Evolutionary conservation across 2,113 vertebrate species (phyloP), one percentile per base, ranked within the genome.

Genomic region (Thamnaconus septentrionalis): DNA sequence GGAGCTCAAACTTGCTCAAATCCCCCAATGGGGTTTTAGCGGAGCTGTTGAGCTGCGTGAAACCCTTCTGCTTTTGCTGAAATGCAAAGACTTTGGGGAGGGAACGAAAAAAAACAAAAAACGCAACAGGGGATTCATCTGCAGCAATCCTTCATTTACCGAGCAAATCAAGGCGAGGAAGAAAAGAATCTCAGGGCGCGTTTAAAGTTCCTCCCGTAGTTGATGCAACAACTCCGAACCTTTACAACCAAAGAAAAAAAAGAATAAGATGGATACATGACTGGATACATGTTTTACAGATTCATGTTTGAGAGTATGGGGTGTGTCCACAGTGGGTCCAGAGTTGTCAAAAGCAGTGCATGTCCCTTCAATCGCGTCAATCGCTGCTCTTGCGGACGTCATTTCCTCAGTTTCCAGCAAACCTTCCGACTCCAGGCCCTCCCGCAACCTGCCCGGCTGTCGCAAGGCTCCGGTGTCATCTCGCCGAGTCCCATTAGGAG

Each of bases 131-230:
- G 47, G 48, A 64, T 80, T 80, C 71, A 81, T 80, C 69, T 72
- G 55, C 12, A 72, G 76, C 76, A 80, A 85, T 83, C 65, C 66
- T 66, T 76, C 41, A 82, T 80, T 87, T 73, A 75, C 70, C 67
- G 39, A 48, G 57, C 60, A 75, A 71, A 82, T 77, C 78, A 75
- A 73, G 81, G 76, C 42, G 69, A 60, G 69, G 54, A 63, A 56
- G 75, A 53, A 70, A 59, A 78, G 56, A 54, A 1, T 60, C 61
- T 68, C 4, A 18, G 42, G 8, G 52, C 10, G 53, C 65, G 47
- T 76, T 79, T 66, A 76, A 76, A 74, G 75, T 61, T 51, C 64
- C 55, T 65, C 64, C 39, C 49, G 5, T 64, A 76, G 69, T 71
- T 76, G 66, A n/a, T n/a, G n/a, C n/a, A n/a, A n/a, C n/a, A n/a